These are phyloP conservation scores for Garrulus glandarius DNA, from an alignment of 2,797 vertebrate genomes.

Conservation along the genomic window DNA sequence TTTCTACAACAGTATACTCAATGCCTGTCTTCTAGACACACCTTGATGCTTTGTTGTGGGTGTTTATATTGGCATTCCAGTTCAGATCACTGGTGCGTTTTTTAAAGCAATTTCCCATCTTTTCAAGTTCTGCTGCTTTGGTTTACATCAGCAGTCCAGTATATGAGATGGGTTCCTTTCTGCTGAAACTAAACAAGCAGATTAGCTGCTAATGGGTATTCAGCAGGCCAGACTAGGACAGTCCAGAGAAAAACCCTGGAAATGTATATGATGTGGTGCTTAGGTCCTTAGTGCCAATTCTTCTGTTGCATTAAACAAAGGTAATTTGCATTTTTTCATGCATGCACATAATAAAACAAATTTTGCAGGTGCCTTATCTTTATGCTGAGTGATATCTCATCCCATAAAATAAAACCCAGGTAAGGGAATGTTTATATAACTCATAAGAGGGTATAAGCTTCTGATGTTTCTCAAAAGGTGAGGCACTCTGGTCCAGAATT, in stretches of 20 bases:
- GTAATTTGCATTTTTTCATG: not conserved
- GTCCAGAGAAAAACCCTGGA: not conserved
- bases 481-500: not conserved
- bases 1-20: not conserved
- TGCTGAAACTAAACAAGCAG: not conserved
- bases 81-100: not conserved
- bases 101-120: not conserved
- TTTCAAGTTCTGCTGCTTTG: not conserved
- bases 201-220: not conserved
- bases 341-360: fast-evolving
- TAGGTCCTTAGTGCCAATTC: not conserved
- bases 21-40: not conserved
- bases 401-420: not conserved
- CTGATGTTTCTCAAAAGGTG: not conserved
- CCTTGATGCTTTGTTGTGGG: not conserved
- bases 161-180: not conserved
- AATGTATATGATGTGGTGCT: not conserved
- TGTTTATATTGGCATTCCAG: not conserved
- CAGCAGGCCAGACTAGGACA: not conserved
- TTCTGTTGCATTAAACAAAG: not conserved
- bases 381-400: not conserved
- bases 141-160: not conserved
- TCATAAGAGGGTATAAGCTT: not conserved
- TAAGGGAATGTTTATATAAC: not conserved
- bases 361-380: not conserved